Evolutionary conservation across 2,113 vertebrate genomes (phyloP).

Genomic region (Atherinomorus stipes): DNA sequence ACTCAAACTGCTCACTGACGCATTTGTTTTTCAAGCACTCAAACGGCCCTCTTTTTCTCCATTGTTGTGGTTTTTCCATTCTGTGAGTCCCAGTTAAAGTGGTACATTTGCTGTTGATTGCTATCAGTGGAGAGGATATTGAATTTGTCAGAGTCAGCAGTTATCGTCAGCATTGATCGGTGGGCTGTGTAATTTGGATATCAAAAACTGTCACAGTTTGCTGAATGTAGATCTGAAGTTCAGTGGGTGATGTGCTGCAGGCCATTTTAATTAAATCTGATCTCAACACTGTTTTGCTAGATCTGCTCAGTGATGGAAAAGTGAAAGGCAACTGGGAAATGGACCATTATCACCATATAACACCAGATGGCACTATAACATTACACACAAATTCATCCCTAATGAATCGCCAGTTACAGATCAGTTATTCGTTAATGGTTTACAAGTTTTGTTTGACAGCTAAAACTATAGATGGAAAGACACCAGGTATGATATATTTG

Average conservation of each 20-base stretch:
- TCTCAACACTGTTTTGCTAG: constrained; percentile 21
- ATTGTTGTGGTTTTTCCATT: constrained; percentile 5
- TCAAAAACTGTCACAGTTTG: constrained; percentile 57
- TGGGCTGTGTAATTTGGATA: constrained; percentile 50
- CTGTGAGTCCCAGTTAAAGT: background rate
- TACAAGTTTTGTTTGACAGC: no score
- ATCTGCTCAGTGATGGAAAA: background rate
- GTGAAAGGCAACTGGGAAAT: background rate
- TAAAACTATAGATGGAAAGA: background rate
- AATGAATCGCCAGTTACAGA: background rate
- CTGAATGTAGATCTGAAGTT: constrained; percentile 49
- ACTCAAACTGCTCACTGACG: constrained; percentile 39
- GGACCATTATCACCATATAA: background rate
- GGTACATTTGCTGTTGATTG: constrained; percentile 39
- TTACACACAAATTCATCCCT: constrained; percentile 13
- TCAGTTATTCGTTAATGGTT: background rate
- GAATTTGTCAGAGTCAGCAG: constrained; percentile 42
- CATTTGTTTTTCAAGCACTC: constrained; percentile 20
- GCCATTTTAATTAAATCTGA: constrained; percentile 58
- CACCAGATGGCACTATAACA: constrained; percentile 61
- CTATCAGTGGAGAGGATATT: constrained; percentile 48
- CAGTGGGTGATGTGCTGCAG: constrained; percentile 14
- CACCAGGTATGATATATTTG: background rate
- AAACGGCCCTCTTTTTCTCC: constrained; percentile 8
- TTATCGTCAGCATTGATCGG: constrained; percentile 45